Conservation (phyloP, 2,888 invertebrate species). For the Epinotia brunnichana region DNA sequence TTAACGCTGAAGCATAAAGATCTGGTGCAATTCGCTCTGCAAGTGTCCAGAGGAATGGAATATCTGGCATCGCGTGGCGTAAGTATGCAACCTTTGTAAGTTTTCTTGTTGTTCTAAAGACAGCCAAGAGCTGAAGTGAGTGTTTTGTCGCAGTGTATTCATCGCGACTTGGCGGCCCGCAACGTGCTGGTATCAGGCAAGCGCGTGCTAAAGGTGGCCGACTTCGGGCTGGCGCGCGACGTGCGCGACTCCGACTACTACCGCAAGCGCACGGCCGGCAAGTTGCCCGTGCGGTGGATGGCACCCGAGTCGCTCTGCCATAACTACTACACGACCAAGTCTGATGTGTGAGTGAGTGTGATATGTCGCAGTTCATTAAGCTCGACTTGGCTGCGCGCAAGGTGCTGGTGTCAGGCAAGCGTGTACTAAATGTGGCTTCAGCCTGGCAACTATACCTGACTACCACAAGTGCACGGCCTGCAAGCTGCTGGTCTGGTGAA, state of each 20-base stretch:
- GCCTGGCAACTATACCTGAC: constrained; percentile 63
- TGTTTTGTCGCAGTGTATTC: constrained; percentile 90
- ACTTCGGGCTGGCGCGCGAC: constrained; percentile 98
- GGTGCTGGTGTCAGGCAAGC: neutral
- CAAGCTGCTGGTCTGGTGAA: constrained; percentile 98
- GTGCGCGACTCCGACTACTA: constrained; percentile 98
- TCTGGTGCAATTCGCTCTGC: constrained; percentile 94
- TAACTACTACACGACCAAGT: constrained; percentile 95
- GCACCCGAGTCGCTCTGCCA: constrained; percentile 98
- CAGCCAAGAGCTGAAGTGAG: neutral
- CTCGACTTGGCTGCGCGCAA: neutral
- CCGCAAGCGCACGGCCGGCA: constrained; percentile 97
- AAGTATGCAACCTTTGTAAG: constrained; percentile 50
- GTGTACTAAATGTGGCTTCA: too few relatives aligned
- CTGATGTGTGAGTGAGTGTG: constrained; percentile 89
- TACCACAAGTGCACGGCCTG: constrained; percentile 98
- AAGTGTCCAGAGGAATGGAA: constrained; percentile 96
- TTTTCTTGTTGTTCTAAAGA: neutral
- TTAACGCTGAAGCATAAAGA: constrained; percentile 89
- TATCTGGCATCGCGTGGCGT: constrained; percentile 94
- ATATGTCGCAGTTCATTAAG: neutral
- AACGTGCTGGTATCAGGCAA: constrained; percentile 98
- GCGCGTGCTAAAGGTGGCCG: constrained; percentile 97
- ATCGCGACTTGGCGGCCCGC: constrained; percentile 98
- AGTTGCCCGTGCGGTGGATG: constrained; percentile 99